Evolutionary conservation across 2,888 invertebrate species (phyloP), one percentile per base, ranked within the genome.

Genomic region (Nowickia ferox): DNA sequence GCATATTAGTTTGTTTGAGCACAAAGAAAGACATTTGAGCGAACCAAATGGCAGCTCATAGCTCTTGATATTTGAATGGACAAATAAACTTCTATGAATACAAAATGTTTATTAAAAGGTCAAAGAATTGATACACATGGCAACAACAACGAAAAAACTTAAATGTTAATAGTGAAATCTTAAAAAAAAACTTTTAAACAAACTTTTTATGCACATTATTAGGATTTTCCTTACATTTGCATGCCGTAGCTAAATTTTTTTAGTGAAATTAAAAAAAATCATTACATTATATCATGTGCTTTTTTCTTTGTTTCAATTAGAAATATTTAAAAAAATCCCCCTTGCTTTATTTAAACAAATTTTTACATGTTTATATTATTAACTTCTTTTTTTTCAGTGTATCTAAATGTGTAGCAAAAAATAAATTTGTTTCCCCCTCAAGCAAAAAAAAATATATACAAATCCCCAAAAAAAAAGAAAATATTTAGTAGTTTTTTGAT

Each of bases 311-410:
- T 71, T 10, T 48, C 9, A 22, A n/a, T 51, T 1, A 48, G 6
- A 66, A 66, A 30, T 30, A 30, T 30, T 30, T 0, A 6, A 30
- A 30, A 6, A 30, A 30, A 30, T 38, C 63, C 71, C 63, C 46
- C n/a, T 71, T 17, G 55, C 38, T 61, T 75, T 63, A 61, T 69
- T 74, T n/a, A 51, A 66, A 22, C 66, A 61, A 69, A 68, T 69
- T 68, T 75, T 74, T 82, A 78, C 68, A 66, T 80, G 77, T 86
- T 79, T 5, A 61, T 81, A 80, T 84, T 85, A 75, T 55, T 3
- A 84, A 80, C 69, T 86, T 82, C 75, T 76, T 86, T 87, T 84
- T 86, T 87, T 87, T 87, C 86, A 80, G 86, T 86, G 87, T 87
- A 61, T 87, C 84, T 87, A 86, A 83, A 75, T 87, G 87, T 87